These are phyloP conservation scores for Clivina fossor DNA, from an alignment of 2,888 invertebrate species.

Conservation along the genomic window DNA sequence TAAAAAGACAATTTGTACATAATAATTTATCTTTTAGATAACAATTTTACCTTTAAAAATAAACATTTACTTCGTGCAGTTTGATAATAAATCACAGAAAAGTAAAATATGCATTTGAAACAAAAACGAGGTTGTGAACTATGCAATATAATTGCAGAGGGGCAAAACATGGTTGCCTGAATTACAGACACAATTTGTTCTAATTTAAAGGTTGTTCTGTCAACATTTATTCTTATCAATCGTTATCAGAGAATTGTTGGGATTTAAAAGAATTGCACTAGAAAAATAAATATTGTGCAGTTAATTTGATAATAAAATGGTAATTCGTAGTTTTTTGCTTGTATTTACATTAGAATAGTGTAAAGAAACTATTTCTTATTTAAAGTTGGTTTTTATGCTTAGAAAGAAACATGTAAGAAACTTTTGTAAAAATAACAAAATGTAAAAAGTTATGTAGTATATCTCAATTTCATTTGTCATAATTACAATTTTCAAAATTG, in stretches of 20 bases:
- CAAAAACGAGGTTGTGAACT: conserved; percentile 5
- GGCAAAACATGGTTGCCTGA: conserved; percentile 13
- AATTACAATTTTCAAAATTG: no score
- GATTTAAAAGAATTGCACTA: neutral
- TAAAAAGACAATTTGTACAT: no score
- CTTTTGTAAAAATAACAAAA: no score
- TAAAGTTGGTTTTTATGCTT: no score
- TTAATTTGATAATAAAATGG: conserved; percentile 15
- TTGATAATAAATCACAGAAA: conserved; percentile 12
- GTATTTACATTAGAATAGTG: no score
- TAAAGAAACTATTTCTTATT: no score
- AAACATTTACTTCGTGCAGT: conserved; percentile 18
- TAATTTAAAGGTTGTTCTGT: conserved; percentile 24
- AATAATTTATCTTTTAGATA: no score
- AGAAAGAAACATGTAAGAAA: no score
- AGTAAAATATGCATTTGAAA: conserved; percentile 15
- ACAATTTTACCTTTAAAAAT: conserved; percentile 13
- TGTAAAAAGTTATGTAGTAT: no score
- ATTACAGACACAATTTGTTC: conserved; percentile 12
- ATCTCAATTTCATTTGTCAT: no score
- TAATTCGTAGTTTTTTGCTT: neutral
- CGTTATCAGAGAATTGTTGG: neutral
- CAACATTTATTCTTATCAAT: conserved; percentile 14
- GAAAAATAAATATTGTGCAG: conserved; percentile 4
- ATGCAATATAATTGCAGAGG: conserved; percentile 15